Evolutionary conservation across 2,888 invertebrate genomes (phyloP).

Genomic region (Aleiodes testaceus): DNA sequence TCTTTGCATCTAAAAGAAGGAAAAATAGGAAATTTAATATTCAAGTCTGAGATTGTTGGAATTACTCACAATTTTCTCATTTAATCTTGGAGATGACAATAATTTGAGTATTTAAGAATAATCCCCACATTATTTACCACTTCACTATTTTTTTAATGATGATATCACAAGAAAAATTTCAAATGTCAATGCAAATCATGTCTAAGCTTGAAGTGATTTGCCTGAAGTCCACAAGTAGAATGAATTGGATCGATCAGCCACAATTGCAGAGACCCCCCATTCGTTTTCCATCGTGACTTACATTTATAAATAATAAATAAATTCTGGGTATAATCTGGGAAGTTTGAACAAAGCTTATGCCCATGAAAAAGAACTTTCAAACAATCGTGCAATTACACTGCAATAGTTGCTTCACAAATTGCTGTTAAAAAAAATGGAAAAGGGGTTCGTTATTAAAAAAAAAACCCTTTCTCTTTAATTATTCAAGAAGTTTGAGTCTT

Average conservation of each 20-base stretch:
- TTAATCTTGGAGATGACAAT: too few species aligned
- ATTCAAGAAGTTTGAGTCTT: neutral
- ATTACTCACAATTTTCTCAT: too few species aligned
- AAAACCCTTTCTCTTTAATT: neutral
- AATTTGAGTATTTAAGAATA: too few species aligned
- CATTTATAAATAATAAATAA: conserved; percentile 10
- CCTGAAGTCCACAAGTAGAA: neutral
- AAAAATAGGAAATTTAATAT: too few species aligned
- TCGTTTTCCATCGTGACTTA: neutral
- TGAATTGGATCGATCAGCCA: conserved; percentile 23
- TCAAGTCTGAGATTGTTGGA: too few species aligned
- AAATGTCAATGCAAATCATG: too few species aligned
- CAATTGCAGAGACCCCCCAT: conserved; percentile 18
- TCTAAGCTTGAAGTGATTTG: neutral
- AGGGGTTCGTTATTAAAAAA: neutral
- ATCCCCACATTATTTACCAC: too few species aligned
- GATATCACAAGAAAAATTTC: neutral
- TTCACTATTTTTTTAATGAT: too few species aligned
- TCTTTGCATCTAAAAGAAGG: too few species aligned
- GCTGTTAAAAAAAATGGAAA: conserved; percentile 1
- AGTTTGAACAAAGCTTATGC: neutral
- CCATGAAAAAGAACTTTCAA: neutral
- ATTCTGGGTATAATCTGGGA: neutral
- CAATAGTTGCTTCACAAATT: conserved; percentile 9
- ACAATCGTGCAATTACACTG: conserved; percentile 2